A percentile compares a stretch with the other conserved stretches of the same genome.
These are phyloP conservation scores for Whitmania pigra DNA, from an alignment of 1,140 invertebrate genomes.

Conservation along the genomic window DNA sequence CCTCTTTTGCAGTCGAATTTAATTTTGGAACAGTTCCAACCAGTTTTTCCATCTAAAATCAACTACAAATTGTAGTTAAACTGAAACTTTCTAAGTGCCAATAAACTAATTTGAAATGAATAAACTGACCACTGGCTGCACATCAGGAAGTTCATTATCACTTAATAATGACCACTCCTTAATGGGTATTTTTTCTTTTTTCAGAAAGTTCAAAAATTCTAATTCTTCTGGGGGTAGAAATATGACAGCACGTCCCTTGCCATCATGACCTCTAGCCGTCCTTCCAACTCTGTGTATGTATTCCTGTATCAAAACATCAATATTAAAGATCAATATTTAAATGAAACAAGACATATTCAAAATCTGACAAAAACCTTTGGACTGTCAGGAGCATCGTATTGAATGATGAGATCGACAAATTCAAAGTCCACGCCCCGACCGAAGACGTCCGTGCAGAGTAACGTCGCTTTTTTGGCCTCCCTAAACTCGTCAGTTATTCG, in stretches of 20 bases:
- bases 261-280: constrained; percentile 84
- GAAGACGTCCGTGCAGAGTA: constrained; percentile 95
- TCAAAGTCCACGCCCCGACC: constrained; percentile 94
- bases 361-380: constrained; percentile 60
- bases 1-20: constrained; percentile 86
- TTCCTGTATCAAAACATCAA: constrained; percentile 41
- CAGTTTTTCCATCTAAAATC: constrained; percentile 72
- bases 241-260: constrained; percentile 80
- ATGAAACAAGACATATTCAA: neutral
- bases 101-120: neutral
- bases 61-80: constrained; percentile 1
- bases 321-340: neutral
- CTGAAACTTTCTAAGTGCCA: neutral
- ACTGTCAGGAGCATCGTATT: constrained; percentile 98
- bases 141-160: constrained; percentile 89
- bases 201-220: constrained; percentile 82
- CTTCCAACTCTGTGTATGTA: constrained; percentile 74
- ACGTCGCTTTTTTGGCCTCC: constrained; percentile 79
- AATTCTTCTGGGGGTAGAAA: constrained; percentile 85
- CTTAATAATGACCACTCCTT: constrained; percentile 90
- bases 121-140: constrained; percentile 70
- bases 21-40: constrained; percentile 90
- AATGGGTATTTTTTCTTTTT: constrained; percentile 80
- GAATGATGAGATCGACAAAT: constrained; percentile 95
- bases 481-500: constrained; percentile 97